Evolutionary conservation across 2,888 invertebrate species (phyloP).

Genomic region (Ischnus inquisitorius): DNA sequence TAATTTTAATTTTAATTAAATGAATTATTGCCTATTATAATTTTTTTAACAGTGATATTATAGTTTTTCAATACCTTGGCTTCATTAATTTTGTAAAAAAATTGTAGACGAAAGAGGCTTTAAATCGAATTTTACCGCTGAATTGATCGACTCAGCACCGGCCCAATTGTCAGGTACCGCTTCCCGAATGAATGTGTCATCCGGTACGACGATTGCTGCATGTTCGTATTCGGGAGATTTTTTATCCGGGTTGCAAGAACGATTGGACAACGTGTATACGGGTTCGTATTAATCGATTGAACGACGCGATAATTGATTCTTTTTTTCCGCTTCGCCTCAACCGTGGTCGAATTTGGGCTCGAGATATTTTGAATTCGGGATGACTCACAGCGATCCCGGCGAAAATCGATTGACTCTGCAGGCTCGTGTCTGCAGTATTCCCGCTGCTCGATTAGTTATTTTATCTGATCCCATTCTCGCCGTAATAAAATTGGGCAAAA

Average conservation of each 20-base stretch:
- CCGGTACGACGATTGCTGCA: constrained; percentile 40
- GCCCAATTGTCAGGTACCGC: constrained; percentile 24
- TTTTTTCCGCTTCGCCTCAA: constrained; percentile 22
- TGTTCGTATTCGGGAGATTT: constrained; percentile 31
- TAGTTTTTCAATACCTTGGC: too few relatives aligned
- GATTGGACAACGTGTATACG: constrained; percentile 8
- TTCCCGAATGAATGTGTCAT: constrained; percentile 56
- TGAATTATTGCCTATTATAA: too few relatives aligned
- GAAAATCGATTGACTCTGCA: constrained; percentile 13
- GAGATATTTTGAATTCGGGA: constrained; percentile 9
- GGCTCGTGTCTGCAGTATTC: constrained; percentile 2
- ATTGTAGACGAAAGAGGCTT: too few relatives aligned
- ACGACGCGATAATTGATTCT: constrained; percentile 57
- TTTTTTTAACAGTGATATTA: too few relatives aligned
- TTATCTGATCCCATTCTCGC: neutral
- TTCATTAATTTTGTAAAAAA: too few relatives aligned
- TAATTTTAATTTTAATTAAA: too few relatives aligned
- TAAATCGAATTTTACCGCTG: constrained; percentile 40
- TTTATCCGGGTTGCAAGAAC: constrained; percentile 34
- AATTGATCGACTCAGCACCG: constrained; percentile 37
- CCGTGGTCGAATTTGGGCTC: constrained; percentile 5
- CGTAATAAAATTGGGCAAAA: constrained; percentile 10
- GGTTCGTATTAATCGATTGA: constrained; percentile 58
- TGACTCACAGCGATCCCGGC: neutral
- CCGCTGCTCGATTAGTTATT: constrained; percentile 1